Conservation (phyloP, 1,140 invertebrate species). For the Caenorhabditis remanei region DNA sequence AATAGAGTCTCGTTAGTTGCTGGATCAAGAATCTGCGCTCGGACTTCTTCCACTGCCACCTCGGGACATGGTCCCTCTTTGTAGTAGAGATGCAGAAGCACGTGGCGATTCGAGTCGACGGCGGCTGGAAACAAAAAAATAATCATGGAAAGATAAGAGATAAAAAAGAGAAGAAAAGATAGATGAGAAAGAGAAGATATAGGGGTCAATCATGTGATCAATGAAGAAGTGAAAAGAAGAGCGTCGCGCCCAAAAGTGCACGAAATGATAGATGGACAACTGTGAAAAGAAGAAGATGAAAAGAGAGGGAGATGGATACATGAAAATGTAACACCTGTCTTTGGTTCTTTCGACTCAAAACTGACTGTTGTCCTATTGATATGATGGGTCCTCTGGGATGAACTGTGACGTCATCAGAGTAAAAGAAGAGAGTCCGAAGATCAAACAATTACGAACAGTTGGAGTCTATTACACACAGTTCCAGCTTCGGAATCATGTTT, state of each 20-base stretch:
- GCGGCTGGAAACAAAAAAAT: conserved; percentile 31
- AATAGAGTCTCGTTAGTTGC: conserved; percentile 44
- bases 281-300: not conserved
- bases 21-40: conserved; percentile 56
- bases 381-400: not conserved
- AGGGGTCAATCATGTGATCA: conserved; percentile 49
- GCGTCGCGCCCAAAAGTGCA: conserved; percentile 42
- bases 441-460: not conserved
- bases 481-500: conserved; percentile 29
- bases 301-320: not conserved
- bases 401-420: conserved; percentile 7
- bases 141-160: not conserved
- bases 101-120: conserved; percentile 54
- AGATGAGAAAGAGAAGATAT: not conserved
- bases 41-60: conserved; percentile 62
- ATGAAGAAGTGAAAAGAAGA: conserved; percentile 1
- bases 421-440: conserved; percentile 11
- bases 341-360: not conserved
- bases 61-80: conserved; percentile 65
- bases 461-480: not conserved
- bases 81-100: conserved; percentile 66
- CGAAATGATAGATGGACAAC: conserved; percentile 38
- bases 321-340: not conserved
- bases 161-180: not conserved
- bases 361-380: not conserved